Conservation (phyloP, 2,888 invertebrate genomes). For the Aradus depressus region DNA sequence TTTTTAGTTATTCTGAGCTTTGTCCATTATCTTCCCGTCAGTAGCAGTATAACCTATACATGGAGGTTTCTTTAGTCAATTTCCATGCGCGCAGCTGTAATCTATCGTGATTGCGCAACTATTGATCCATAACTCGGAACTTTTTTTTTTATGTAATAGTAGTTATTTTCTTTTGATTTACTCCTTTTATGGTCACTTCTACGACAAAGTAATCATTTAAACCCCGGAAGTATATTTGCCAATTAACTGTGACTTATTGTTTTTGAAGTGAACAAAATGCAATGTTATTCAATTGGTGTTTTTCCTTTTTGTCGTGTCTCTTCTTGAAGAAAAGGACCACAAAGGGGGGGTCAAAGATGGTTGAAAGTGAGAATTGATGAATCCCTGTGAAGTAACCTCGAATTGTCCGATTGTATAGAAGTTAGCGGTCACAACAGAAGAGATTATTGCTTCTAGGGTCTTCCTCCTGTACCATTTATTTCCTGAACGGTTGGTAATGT, state of each 20-base stretch:
- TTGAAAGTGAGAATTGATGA: constrained; percentile 31
- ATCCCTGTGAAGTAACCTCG: constrained; percentile 29
- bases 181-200: not conserved
- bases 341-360: constrained; percentile 27
- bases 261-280: no score
- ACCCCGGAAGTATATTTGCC: no score
- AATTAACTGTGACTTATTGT: no score
- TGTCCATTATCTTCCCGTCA: no score
- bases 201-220: no score
- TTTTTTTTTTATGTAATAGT: constrained; percentile 17
- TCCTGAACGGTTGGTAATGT: no score
- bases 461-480: no score
- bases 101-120: constrained; percentile 15
- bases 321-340: constrained; percentile 19
- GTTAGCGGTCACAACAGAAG: constrained; percentile 45
- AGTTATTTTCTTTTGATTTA: constrained; percentile 11
- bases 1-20: no score
- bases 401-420: constrained; percentile 42
- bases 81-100: constrained; percentile 10
- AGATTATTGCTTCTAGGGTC: no score
- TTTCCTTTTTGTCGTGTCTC: constrained; percentile 1
- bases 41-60: no score
- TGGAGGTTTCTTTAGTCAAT: no score
- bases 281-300: not conserved
- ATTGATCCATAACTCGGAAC: constrained; percentile 10